Base-by-base conservation (phyloP, 2,113 vertebrate genomes). In the Calyptomena viridis region DNA sequence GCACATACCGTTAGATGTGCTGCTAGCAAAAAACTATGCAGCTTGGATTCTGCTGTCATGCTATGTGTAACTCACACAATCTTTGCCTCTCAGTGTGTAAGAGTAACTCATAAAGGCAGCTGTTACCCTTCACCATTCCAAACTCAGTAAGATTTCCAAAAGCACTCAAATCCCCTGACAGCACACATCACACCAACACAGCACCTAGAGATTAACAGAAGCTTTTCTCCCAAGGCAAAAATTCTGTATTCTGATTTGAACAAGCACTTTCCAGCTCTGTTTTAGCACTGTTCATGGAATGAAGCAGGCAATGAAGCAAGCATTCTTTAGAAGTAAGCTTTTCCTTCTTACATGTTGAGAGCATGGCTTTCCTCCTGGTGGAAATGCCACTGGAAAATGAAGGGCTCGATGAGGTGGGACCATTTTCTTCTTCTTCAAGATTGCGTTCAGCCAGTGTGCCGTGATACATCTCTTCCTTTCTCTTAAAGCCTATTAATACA, bases 391-490 rank as follows among this genome's bases (percentile, higher is more conserved):
- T 3, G 99, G 99, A 89, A 99, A 98, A 94, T 99, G 99, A 33
- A 99, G 96, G 3, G 98, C 99, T 63, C 99, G 98, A 89, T 99
- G 98, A 24, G 99, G 99, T 18, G 99, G 99, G 47, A 99, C 96
- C 99, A 99, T 99, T 87, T 97, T 98, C 97, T 98, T 99, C 97
- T 97, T 99, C 97, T 99, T 99, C 83, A 99, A 97, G 39, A 99
- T 97, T 0, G 98, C 97, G 93, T 99, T 99, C 55, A 99, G 97
- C 99, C 99, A 99, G 74, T 99, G 99, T 18, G 99, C 99, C 0
- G 99, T 99, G 62, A 99, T 96, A n/a, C 99, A 99, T 25, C 99
- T 98, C 93, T 98, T 99, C 49, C 99, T 98, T 62, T 99, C 99
- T 87, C 99, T 97, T 39, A 99, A 94, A 2, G 99, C 99, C 99